phyloP scores from a whole-genome alignment of 2,113 vertebrate species.

The Gallinago undulata region DNA sequence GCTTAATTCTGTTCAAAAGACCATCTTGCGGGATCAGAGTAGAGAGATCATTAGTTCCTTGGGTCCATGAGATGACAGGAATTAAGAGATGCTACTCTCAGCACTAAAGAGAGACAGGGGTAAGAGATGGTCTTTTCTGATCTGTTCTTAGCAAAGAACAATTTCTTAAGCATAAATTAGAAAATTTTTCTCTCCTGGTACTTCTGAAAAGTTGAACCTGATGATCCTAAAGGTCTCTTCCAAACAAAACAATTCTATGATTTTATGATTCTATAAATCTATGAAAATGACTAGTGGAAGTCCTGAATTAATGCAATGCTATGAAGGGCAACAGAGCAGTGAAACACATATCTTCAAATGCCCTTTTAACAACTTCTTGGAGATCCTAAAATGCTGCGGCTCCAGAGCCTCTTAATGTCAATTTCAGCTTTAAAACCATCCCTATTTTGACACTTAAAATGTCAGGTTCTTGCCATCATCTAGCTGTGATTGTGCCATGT shows the following conservation, averaged over 20 bases:
- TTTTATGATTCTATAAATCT: not conserved
- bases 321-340: not conserved
- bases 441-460: not conserved
- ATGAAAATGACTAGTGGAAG: not conserved
- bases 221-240: not conserved
- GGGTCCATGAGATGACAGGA: not conserved
- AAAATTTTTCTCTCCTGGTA: not conserved
- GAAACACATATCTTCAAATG: not conserved
- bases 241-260: not conserved
- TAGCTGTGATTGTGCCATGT: not conserved
- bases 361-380: not conserved
- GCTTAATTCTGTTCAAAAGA: not conserved
- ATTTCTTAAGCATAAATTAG: not conserved
- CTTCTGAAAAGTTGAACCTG: not conserved
- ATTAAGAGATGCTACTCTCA: not conserved
- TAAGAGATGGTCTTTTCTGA: not conserved
- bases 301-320: not conserved
- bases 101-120: not conserved
- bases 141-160: not conserved
- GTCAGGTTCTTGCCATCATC: not conserved
- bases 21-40: not conserved
- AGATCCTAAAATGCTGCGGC: not conserved
- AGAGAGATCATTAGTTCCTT: not conserved
- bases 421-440: not conserved
- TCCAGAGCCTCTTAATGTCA: not conserved